Percentiles rank a stretch among this genome's conserved stretches.
Evolutionary conservation across 2,113 vertebrate genomes (phyloP).

Genomic region (Podocnemis expansa): DNA sequence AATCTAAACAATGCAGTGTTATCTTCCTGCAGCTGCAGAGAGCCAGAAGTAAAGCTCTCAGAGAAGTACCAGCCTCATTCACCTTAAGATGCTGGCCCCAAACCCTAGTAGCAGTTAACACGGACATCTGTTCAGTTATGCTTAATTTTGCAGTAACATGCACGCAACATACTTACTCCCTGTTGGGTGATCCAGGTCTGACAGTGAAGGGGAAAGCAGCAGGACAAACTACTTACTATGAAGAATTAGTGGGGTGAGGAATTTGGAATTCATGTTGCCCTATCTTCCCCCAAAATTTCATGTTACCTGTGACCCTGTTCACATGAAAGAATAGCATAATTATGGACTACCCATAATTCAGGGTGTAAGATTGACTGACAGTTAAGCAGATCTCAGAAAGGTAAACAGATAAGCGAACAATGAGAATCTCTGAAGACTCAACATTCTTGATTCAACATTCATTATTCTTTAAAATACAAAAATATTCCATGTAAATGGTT

Average conservation of each 20-base stretch:
- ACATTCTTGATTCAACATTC: no score
- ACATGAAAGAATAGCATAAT: neutral
- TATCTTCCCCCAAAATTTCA: neutral
- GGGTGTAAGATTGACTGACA: neutral
- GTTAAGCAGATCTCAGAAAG: neutral
- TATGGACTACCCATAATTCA: accelerated
- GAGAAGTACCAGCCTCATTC: neutral
- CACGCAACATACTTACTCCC: no score
- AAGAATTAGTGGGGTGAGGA: neutral
- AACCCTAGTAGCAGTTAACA: neutral
- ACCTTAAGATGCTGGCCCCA: neutral
- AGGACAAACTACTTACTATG: neutral
- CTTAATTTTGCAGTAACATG: neutral
- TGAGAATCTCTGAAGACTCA: neutral
- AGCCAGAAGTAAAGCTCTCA: neutral
- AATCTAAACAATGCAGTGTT: neutral
- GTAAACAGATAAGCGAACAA: neutral
- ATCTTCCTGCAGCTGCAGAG: neutral
- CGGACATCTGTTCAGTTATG: neutral
- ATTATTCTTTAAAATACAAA: neutral
- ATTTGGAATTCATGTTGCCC: neutral
- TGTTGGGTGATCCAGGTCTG: neutral
- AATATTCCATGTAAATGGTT: constrained; percentile 58
- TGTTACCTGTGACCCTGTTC: neutral
- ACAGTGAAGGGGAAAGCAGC: neutral